phyloP scores from a whole-genome alignment of 2,113 vertebrate species.

The Epinephelus fuscoguttatus region DNA sequence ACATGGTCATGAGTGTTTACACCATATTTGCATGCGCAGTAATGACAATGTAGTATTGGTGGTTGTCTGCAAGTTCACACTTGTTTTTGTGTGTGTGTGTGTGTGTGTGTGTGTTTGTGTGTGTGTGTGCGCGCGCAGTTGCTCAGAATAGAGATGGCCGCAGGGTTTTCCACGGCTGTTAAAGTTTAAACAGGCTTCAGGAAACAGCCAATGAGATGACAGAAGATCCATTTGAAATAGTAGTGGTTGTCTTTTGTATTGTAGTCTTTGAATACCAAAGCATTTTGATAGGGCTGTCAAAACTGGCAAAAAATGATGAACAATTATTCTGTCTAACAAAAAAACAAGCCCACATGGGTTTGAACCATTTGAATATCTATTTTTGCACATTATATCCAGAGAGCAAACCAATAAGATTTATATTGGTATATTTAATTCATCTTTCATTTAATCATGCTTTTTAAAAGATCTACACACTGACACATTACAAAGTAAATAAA shows the following conservation, averaged over 20 bases:
- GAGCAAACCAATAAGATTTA: too few species aligned
- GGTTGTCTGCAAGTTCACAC: slow-evolving; percentile 50
- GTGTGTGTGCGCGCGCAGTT: not conserved
- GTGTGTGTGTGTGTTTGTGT: not conserved
- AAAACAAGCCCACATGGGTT: too few species aligned
- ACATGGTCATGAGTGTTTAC: not conserved
- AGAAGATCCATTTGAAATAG: not conserved
- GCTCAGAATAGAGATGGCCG: slow-evolving; percentile 28
- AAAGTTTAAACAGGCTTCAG: slow-evolving; percentile 3
- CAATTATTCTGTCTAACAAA: too few species aligned
- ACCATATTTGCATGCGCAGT: not conserved
- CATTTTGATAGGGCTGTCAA: not conserved
- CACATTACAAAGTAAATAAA: too few species aligned
- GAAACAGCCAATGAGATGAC: slow-evolving; percentile 2
- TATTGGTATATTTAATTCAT: too few species aligned
- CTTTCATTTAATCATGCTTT: too few species aligned
- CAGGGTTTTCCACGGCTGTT: slow-evolving; percentile 51
- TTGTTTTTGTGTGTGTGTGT: slow-evolving; percentile 22
- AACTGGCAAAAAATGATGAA: too few species aligned
- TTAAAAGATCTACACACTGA: too few species aligned
- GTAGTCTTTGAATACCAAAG: not conserved
- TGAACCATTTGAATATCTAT: too few species aligned
- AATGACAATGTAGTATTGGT: slow-evolving; percentile 1
- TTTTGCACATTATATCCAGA: too few species aligned
- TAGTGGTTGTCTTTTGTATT: slow-evolving; percentile 6